These are phyloP conservation scores for Colistium nudipinnis DNA, from an alignment of 2,113 vertebrate genomes.

Conservation along the genomic window DNA sequence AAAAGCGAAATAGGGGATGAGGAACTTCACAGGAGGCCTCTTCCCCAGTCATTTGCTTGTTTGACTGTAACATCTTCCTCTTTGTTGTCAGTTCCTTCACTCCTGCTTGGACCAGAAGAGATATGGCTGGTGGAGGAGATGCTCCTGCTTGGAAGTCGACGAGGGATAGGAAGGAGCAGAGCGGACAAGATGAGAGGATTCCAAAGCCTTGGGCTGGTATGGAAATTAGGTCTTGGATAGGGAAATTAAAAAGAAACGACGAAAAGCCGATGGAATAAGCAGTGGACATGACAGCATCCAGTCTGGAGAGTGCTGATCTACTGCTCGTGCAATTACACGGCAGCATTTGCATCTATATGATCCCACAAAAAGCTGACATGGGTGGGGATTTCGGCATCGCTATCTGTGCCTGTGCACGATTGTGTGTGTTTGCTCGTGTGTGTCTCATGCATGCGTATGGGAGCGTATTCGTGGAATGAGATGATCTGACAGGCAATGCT, in stretches of 20 bases:
- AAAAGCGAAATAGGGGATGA: conserved; percentile 18
- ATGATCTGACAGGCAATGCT: conserved; percentile 64
- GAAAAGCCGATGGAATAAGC: conserved; percentile 68
- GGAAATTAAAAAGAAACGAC: conserved; percentile 33
- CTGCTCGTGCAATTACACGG: conserved; percentile 67
- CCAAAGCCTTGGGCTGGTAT: conserved; percentile 64
- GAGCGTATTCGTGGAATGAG: conserved; percentile 29
- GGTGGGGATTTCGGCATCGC: conserved; percentile 47
- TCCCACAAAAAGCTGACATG: conserved; percentile 72
- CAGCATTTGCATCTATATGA: conserved; percentile 78
- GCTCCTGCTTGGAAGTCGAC: conserved; percentile 4
- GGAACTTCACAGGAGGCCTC: conserved; percentile 38
- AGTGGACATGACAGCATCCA: conserved; percentile 66
- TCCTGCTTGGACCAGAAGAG: conserved; percentile 51
- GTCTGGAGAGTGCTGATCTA: conserved; percentile 55
- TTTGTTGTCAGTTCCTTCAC: conserved; percentile 60
- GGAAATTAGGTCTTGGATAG: conserved; percentile 64
- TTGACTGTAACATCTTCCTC: conserved; percentile 52
- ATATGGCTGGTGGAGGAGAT: conserved; percentile 38
- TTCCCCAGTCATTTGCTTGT: conserved; percentile 48
- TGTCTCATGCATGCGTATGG: conserved; percentile 25
- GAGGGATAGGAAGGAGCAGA: conserved; percentile 17
- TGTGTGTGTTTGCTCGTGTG: conserved; percentile 13
- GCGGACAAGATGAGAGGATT: conserved; percentile 62
- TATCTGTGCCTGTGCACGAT: conserved; percentile 40